Evolutionary conservation across 2,888 invertebrate genomes (phyloP).

Genomic region (Serrognathus titanus): DNA sequence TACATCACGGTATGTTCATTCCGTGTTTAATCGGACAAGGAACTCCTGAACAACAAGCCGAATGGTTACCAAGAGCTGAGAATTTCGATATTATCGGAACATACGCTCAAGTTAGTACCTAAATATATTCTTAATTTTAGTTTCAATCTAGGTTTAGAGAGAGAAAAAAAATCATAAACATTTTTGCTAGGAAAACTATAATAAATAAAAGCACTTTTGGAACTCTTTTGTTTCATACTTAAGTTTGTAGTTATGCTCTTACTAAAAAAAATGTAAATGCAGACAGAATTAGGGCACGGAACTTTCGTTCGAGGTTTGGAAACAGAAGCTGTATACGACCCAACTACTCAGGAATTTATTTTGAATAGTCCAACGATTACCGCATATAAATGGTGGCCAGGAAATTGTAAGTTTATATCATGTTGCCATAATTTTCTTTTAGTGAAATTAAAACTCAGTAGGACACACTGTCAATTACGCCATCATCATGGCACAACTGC

Average conservation of each 20-base stretch:
- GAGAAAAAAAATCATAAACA: too few relatives aligned
- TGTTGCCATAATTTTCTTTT: too few relatives aligned
- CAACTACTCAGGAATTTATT: constrained; percentile 76
- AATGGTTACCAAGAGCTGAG: constrained; percentile 84
- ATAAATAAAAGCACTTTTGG: too few relatives aligned
- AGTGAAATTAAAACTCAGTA: constrained; percentile 56
- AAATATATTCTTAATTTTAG: neutral
- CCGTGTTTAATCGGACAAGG: constrained; percentile 87
- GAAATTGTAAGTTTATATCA: constrained; percentile 63
- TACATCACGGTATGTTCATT: constrained; percentile 92
- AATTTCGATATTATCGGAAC: constrained; percentile 84
- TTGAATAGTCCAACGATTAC: constrained; percentile 83
- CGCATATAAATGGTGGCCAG: constrained; percentile 97
- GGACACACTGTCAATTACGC: constrained; percentile 93
- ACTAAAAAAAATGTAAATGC: constrained; percentile 23
- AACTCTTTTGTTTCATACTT: too few relatives aligned
- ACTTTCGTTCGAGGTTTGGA: constrained; percentile 91
- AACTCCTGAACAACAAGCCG: constrained; percentile 79
- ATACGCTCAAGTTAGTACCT: constrained; percentile 70
- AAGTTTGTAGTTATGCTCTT: too few relatives aligned
- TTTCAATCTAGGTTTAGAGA: too few relatives aligned
- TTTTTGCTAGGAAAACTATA: too few relatives aligned
- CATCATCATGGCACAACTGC: constrained; percentile 87
- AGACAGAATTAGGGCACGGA: constrained; percentile 95
- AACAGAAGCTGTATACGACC: constrained; percentile 90